Evolutionary conservation across 2,888 invertebrate genomes (phyloP).

Genomic region (Gastracanthus pulcherrimus): DNA sequence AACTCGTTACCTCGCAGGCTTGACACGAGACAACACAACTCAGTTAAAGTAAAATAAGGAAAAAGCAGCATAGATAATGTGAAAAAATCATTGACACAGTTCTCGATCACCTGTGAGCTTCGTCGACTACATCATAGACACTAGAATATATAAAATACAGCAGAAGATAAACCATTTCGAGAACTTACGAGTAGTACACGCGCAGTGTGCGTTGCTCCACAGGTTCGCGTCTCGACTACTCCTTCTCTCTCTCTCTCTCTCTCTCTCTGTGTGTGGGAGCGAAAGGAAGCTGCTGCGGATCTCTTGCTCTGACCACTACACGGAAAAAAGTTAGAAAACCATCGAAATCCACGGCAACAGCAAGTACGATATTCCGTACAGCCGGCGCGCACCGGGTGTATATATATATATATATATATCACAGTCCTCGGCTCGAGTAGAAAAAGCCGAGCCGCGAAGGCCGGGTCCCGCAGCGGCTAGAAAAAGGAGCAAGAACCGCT

Average conservation of each 20-base stretch:
- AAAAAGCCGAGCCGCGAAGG: too few relatives aligned
- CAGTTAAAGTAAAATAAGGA: background rate
- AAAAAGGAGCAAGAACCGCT: background rate
- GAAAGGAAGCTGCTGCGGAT: background rate
- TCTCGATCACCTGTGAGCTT: background rate
- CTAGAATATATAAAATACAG: background rate
- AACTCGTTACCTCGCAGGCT: background rate
- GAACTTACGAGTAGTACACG: constrained; percentile 6
- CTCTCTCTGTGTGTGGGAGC: background rate
- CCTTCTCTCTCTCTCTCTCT: background rate
- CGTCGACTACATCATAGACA: background rate
- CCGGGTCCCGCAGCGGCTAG: background rate
- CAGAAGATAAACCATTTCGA: background rate
- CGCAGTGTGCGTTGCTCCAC: background rate
- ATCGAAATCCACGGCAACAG: too few relatives aligned
- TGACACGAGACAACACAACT: background rate
- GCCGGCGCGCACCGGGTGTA: too few relatives aligned
- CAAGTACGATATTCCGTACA: too few relatives aligned
- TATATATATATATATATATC: too few relatives aligned
- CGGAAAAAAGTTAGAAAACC: background rate
- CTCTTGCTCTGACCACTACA: background rate
- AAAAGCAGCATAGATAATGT: background rate
- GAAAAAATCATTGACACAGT: too few relatives aligned
- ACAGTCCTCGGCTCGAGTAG: too few relatives aligned
- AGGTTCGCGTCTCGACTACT: background rate